phyloP scores from a whole-genome alignment of 2,113 vertebrate genomes.

The Xerus inauris region DNA sequence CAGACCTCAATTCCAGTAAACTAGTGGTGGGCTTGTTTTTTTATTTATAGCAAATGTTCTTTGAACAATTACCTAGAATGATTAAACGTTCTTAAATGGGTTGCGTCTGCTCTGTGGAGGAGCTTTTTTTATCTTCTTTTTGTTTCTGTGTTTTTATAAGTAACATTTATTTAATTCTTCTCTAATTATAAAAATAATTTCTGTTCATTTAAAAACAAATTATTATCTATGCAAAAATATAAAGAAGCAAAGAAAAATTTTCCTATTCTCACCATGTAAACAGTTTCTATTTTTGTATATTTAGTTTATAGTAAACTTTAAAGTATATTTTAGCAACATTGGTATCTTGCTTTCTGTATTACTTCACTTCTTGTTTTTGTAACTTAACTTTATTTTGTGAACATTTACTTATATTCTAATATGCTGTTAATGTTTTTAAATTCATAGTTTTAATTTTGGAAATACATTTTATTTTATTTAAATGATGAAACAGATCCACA shows the following conservation, averaged over 20 bases:
- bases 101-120: constrained; percentile 16
- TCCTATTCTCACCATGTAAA: neutral
- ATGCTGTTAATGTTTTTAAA: neutral
- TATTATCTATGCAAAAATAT: neutral
- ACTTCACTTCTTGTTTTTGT: constrained; percentile 24
- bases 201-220: constrained; percentile 43
- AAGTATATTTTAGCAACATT: constrained; percentile 51
- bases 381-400: neutral
- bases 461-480: neutral
- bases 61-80: constrained; percentile 65
- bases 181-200: constrained; percentile 63
- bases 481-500: neutral
- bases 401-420: neutral
- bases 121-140: neutral
- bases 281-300: constrained; percentile 40
- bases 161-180: constrained; percentile 36
- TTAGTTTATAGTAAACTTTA: neutral
- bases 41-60: constrained; percentile 62
- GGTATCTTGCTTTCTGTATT: neutral
- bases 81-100: constrained; percentile 47
- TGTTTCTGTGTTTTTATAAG: neutral
- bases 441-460: constrained; percentile 21
- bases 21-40: neutral
- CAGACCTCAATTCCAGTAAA: constrained; percentile 43
- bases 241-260: neutral